A percentile compares a stretch with the other conserved stretches of the same genome.
These are phyloP conservation scores for Xiphydria camelus DNA, from an alignment of 2,888 invertebrate species.

Conservation along the genomic window DNA sequence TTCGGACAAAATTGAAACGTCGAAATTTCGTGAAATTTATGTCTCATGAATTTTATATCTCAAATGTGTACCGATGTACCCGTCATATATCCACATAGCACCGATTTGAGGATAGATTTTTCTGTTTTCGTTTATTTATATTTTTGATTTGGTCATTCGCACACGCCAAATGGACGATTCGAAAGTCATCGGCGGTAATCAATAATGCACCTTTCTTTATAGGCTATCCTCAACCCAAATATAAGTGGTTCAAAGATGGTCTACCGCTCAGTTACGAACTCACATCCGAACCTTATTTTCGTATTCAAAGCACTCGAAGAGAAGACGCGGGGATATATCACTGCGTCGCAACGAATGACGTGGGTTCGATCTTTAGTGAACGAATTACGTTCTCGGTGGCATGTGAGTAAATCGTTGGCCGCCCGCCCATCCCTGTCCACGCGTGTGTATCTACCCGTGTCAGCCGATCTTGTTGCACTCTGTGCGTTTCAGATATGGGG, in stretches of 20 bases:
- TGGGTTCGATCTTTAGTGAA: constrained; percentile 90
- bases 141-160: too few species aligned
- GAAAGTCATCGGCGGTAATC: too few species aligned
- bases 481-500: constrained; percentile 74
- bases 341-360: constrained; percentile 88
- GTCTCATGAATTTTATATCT: too few species aligned
- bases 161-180: too few species aligned
- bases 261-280: constrained; percentile 75
- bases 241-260: constrained; percentile 90
- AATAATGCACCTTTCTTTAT: constrained; percentile 44
- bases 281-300: constrained; percentile 77
- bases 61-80: too few species aligned
- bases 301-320: constrained; percentile 78
- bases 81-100: too few species aligned
- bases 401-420: constrained; percentile 69
- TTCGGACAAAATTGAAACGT: too few species aligned
- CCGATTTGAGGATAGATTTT: not conserved
- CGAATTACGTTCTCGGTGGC: constrained; percentile 88
- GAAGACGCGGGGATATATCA: constrained; percentile 90
- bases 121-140: too few species aligned
- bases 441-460: constrained; percentile 17
- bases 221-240: constrained; percentile 92
- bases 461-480: constrained; percentile 29
- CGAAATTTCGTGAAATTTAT: too few species aligned
- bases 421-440: constrained; percentile 18